A percentile compares a stretch with the other conserved stretches of the same genome.
Evolutionary conservation across 1,140 invertebrate species (phyloP).

Genomic region (Elysia chlorotica): DNA sequence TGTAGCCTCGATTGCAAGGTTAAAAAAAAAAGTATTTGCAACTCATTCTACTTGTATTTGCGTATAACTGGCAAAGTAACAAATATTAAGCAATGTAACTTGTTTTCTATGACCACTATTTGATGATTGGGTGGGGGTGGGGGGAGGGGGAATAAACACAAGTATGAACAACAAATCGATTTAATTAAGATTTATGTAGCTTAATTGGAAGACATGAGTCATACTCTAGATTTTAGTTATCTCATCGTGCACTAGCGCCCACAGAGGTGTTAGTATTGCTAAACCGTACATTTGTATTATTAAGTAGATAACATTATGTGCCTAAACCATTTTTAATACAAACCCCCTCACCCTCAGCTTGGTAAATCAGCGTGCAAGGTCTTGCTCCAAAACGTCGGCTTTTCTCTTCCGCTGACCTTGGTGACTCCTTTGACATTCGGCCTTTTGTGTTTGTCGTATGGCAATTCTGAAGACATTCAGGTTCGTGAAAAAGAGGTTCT

Average conservation of each 20-base stretch:
- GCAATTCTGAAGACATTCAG: background rate
- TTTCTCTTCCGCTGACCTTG: slow-evolving; percentile 91
- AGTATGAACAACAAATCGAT: no score
- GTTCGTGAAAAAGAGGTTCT: no score
- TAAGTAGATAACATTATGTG: background rate
- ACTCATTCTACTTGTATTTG: no score
- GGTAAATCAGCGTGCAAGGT: slow-evolving; percentile 81
- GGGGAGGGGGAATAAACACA: no score
- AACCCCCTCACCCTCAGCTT: slow-evolving; percentile 20
- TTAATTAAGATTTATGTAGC: no score
- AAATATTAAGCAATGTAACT: no score
- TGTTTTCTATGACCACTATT: no score
- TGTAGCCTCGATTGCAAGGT: no score
- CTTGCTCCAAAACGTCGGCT: slow-evolving; percentile 94
- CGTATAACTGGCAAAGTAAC: no score
- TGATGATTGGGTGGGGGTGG: background rate
- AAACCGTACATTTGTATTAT: background rate
- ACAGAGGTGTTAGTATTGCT: background rate
- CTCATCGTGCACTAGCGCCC: background rate
- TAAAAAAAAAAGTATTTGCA: no score
- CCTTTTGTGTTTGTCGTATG: background rate
- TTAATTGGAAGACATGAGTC: background rate
- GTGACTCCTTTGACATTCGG: slow-evolving; percentile 3
- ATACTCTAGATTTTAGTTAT: background rate
- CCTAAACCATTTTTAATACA: background rate